Evolutionary conservation across 2,888 invertebrate species (phyloP).

Genomic region (Drosophila leonis): DNA sequence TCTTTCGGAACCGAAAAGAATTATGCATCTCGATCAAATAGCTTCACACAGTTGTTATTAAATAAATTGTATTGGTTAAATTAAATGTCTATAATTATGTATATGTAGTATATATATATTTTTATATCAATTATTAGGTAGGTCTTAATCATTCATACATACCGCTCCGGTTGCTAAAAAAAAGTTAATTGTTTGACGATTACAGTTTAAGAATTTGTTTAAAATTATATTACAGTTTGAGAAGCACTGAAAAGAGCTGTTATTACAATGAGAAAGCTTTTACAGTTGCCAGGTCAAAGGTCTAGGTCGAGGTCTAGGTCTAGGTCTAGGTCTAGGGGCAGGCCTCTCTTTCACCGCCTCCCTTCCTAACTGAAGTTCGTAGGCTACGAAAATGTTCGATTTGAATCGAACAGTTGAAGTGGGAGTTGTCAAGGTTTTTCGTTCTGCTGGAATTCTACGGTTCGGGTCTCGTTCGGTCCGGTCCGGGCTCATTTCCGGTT

Average conservation of each 20-base stretch:
- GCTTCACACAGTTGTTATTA: constrained; percentile 38
- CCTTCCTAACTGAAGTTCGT: neutral
- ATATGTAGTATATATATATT: constrained; percentile 37
- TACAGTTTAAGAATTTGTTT: constrained; percentile 53
- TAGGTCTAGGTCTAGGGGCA: neutral
- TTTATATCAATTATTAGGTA: constrained; percentile 39
- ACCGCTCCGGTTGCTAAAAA: constrained; percentile 82
- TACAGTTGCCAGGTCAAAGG: constrained; percentile 20
- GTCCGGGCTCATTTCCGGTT: constrained; percentile 5
- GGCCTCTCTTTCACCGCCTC: neutral
- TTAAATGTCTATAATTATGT: constrained; percentile 38
- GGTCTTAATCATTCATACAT: constrained; percentile 72
- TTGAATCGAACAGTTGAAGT: no score
- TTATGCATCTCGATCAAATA: constrained; percentile 34
- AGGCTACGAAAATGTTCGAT: neutral
- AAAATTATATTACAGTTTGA: constrained; percentile 62
- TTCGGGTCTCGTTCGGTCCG: constrained; percentile 17
- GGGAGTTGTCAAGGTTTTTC: neutral
- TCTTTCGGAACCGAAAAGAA: constrained; percentile 27
- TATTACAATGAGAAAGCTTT: constrained; percentile 70
- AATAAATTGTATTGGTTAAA: constrained; percentile 43
- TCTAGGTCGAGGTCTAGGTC: constrained; percentile 11
- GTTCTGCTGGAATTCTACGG: neutral
- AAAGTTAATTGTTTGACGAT: constrained; percentile 74
- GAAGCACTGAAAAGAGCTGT: constrained; percentile 82